phyloP scores from a whole-genome alignment of 1,140 invertebrate genomes.

The Drosophila parvula region DNA sequence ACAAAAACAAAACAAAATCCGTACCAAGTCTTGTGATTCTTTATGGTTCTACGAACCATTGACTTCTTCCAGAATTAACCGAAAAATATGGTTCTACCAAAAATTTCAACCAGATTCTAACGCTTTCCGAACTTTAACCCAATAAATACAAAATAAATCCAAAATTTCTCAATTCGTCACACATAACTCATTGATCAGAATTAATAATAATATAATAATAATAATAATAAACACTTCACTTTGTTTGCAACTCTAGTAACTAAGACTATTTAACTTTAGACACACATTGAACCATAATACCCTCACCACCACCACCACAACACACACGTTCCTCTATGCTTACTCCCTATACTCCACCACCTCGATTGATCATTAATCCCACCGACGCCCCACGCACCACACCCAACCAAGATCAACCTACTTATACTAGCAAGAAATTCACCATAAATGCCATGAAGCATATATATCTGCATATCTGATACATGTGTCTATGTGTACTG shows the following conservation, averaged over 20 bases:
- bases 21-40: slow-evolving; percentile 65
- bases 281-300: slow-evolving; percentile 28
- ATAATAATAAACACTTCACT: slow-evolving; percentile 69
- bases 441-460: slow-evolving; percentile 26
- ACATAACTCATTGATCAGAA: slow-evolving; percentile 79
- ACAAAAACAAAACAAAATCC: slow-evolving; percentile 53
- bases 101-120: slow-evolving; percentile 57
- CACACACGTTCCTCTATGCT: slow-evolving; percentile 51
- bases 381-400: slow-evolving; percentile 27
- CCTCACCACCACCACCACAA: slow-evolving; percentile 6
- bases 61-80: slow-evolving; percentile 37
- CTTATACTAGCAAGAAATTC: slow-evolving; percentile 37
- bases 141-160: slow-evolving; percentile 8
- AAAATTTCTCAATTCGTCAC: slow-evolving; percentile 54
- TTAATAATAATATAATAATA: slow-evolving; percentile 40
- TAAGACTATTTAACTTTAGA: slow-evolving; percentile 70
- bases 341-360: slow-evolving; percentile 29
- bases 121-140: slow-evolving; percentile 61
- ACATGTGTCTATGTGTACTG: slow-evolving; percentile 51
- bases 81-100: slow-evolving; percentile 4
- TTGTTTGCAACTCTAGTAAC: slow-evolving; percentile 71
- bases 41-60: slow-evolving; percentile 30
- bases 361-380: slow-evolving; percentile 42
- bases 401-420: slow-evolving; percentile 23
- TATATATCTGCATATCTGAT: slow-evolving; percentile 37